Evolutionary conservation across 2,797 vertebrate genomes (phyloP).

Genomic region (Tenualosa thibaudeaui): DNA sequence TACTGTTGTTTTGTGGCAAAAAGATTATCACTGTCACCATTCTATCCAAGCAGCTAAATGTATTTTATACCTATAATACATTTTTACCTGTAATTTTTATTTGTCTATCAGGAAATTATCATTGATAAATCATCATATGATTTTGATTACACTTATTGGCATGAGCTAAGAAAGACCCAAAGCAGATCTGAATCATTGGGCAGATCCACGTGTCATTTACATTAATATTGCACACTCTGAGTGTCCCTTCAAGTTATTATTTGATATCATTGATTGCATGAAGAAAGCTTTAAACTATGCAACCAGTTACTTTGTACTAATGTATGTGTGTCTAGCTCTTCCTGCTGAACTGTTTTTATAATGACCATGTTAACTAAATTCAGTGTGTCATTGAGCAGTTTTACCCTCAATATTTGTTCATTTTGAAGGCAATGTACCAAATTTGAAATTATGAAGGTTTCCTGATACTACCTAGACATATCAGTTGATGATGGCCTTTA

Average conservation of each 20-base stretch:
- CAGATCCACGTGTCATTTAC: neutral
- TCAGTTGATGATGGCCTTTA: neutral
- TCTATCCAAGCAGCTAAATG: too few relatives aligned
- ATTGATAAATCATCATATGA: too few relatives aligned
- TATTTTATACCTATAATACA: too few relatives aligned
- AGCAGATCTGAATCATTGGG: neutral
- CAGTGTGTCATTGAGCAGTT: neutral
- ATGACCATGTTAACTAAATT: neutral
- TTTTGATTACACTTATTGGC: neutral
- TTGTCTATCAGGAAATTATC: too few relatives aligned
- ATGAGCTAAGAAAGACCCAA: neutral
- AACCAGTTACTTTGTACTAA: neutral
- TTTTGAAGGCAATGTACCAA: conserved; percentile 3
- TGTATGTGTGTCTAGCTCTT: neutral
- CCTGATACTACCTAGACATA: neutral
- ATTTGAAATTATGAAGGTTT: neutral
- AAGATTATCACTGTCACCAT: neutral
- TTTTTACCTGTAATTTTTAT: too few relatives aligned
- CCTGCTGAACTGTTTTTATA: neutral
- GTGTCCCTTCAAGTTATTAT: neutral
- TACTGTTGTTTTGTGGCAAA: neutral
- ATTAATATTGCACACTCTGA: neutral
- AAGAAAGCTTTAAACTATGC: conserved; percentile 19
- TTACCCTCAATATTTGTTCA: neutral
- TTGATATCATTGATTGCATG: neutral